Conservation (phyloP, 1,140 invertebrate genomes). For the Marisa cornuarietis region DNA sequence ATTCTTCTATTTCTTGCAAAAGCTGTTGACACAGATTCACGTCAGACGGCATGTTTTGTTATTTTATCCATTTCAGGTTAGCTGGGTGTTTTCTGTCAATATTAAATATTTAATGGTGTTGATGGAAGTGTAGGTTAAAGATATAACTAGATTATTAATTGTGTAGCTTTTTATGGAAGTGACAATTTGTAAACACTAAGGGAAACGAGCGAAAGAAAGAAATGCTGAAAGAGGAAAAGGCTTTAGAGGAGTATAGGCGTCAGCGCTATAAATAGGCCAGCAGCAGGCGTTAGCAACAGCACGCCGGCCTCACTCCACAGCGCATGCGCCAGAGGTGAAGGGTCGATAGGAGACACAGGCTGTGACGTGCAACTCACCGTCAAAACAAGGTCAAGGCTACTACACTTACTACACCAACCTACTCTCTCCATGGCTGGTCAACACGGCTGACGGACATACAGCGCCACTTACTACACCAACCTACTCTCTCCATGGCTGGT, state of each 20-base stretch:
- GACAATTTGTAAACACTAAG: not conserved
- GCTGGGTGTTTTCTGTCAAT: too few species aligned
- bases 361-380: not conserved
- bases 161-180: too few species aligned
- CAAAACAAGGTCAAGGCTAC: slow-evolving; percentile 5
- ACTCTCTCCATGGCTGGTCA: not conserved
- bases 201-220: not conserved
- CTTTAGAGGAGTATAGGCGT: not conserved
- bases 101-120: too few species aligned
- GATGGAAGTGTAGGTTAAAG: too few species aligned
- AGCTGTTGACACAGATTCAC: too few species aligned
- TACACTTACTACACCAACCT: not conserved
- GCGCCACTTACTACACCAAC: not conserved
- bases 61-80: too few species aligned
- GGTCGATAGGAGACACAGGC: not conserved
- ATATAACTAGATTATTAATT: too few species aligned
- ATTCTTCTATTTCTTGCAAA: too few species aligned
- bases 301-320: not conserved
- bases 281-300: not conserved
- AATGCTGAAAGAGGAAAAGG: not conserved
- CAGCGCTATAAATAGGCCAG: not conserved
- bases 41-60: too few species aligned
- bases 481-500: not conserved
- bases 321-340: not conserved
- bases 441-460: not conserved